Conservation (phyloP, 2,888 invertebrate genomes). For the Hybos culiciformis region DNA sequence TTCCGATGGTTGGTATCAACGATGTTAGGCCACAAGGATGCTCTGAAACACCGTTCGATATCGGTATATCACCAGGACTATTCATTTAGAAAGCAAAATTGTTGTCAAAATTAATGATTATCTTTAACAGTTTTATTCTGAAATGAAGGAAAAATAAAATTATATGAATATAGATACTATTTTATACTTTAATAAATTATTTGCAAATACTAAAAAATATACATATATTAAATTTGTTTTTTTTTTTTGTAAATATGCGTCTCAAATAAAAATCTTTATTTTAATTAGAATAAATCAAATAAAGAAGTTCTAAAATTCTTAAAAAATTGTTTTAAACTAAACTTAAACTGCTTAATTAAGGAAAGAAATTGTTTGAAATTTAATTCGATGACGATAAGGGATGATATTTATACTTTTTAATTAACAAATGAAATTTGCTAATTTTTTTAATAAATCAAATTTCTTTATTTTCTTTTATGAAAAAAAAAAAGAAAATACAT, state of each 20-base stretch:
- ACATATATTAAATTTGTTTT: too few species aligned
- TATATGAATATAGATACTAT: background rate
- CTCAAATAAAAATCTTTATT: background rate
- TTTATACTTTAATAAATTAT: background rate
- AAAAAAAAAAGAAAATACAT: background rate
- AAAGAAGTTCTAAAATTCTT: too few species aligned
- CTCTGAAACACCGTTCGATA: conserved; percentile 32
- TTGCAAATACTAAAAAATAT: background rate
- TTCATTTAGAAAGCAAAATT: conserved; percentile 30
- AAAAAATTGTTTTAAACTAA: too few species aligned
- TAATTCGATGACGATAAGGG: too few species aligned
- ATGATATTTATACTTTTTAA: too few species aligned
- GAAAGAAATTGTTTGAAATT: conserved; percentile 14
- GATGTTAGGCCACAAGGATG: conserved; percentile 54
- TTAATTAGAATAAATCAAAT: too few species aligned
- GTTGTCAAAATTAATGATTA: conserved; percentile 47
- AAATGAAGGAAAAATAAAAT: background rate
- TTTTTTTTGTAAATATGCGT: background rate
- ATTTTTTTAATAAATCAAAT: too few species aligned
- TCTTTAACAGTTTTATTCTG: background rate
- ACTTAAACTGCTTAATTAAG: conserved; percentile 49
- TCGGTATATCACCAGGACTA: conserved; percentile 32
- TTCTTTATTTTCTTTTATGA: too few species aligned
- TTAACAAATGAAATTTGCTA: too few species aligned
- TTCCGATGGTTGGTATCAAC: conserved; percentile 44